phyloP scores from a whole-genome alignment of 2,113 vertebrate species.

The Crotalus helleri region DNA sequence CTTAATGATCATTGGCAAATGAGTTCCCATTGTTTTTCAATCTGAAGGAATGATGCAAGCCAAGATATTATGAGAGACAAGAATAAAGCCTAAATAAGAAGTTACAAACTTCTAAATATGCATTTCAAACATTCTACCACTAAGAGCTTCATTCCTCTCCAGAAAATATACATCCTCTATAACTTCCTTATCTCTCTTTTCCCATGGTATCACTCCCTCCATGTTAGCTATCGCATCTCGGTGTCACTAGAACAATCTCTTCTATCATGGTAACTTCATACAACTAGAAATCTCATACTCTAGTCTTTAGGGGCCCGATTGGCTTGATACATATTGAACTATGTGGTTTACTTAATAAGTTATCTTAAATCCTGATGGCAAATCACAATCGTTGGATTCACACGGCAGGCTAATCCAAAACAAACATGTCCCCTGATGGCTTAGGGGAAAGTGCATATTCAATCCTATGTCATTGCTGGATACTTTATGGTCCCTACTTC shows the following conservation, averaged over 20 bases:
- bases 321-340: not conserved
- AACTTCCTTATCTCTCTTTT: not conserved
- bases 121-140: not conserved
- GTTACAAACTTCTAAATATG: not conserved
- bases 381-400: not conserved
- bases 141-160: not conserved
- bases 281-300: not conserved
- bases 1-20: not conserved
- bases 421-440: not conserved
- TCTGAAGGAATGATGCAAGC: not conserved
- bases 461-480: not conserved
- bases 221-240: not conserved
- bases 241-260: not conserved
- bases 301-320: not conserved
- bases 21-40: not conserved
- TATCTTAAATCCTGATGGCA: not conserved
- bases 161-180: not conserved
- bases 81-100: not conserved
- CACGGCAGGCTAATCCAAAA: not conserved
- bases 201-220: not conserved
- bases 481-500: not conserved
- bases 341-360: not conserved
- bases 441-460: not conserved
- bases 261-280: not conserved
- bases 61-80: not conserved